These are phyloP conservation scores for Leptosomus discolor DNA, from an alignment of 2,113 vertebrate genomes.

Conservation along the genomic window DNA sequence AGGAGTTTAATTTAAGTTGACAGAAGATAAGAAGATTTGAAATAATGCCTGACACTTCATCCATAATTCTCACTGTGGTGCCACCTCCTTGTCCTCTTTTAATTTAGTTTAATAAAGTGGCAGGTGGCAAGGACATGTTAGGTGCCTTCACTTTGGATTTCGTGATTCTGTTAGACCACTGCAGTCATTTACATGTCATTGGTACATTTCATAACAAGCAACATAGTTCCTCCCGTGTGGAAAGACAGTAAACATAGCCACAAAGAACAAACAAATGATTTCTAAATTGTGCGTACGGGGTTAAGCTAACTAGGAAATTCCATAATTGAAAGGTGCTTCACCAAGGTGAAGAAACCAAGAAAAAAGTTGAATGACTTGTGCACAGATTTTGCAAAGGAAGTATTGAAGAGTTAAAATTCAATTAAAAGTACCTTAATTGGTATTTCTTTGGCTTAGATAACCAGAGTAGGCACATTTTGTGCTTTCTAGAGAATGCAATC, in stretches of 20 bases:
- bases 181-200: not conserved
- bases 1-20: not conserved
- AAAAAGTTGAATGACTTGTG: slow-evolving; percentile 28
- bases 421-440: not conserved
- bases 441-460: not conserved
- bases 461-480: not conserved
- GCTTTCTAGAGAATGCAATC: not conserved
- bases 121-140: not conserved
- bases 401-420: not conserved
- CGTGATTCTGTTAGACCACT: not conserved
- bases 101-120: not conserved
- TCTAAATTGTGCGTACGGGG: not conserved
- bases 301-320: not conserved
- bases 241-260: not conserved
- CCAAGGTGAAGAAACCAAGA: not conserved
- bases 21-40: slow-evolving; percentile 14
- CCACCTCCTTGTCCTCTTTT: not conserved
- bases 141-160: not conserved
- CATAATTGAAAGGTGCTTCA: slow-evolving; percentile 7
- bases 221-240: not conserved
- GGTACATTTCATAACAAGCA: not conserved
- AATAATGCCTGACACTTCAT: slow-evolving; percentile 11
- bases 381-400: not conserved
- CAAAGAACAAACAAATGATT: not conserved
- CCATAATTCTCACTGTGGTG: not conserved